phyloP scores from a whole-genome alignment of 2,888 invertebrate species.

The Cinara cedri region DNA sequence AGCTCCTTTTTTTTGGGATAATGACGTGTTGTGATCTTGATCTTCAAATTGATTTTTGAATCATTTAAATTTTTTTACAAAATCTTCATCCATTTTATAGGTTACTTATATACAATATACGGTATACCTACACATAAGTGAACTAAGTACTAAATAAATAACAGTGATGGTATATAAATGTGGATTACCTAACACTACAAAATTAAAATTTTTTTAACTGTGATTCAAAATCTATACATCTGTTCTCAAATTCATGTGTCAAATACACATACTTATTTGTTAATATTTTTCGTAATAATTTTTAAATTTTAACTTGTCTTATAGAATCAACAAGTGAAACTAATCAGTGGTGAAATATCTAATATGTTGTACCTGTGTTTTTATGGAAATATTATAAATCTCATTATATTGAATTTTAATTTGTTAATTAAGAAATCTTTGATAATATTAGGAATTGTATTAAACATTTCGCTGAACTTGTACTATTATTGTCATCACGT shows the following conservation, averaged over 20 bases:
- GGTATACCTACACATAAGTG: too few relatives aligned
- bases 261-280: background rate
- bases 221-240: background rate
- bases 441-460: constrained; percentile 20
- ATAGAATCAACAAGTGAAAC: background rate
- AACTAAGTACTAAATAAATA: too few relatives aligned
- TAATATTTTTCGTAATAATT: constrained; percentile 1
- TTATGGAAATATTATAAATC: background rate
- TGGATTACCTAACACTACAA: too few relatives aligned
- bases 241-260: background rate
- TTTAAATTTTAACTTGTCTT: background rate
- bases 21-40: background rate
- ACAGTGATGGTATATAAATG: too few relatives aligned
- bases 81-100: too few relatives aligned
- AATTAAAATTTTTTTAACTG: too few relatives aligned
- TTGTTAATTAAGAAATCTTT: constrained; percentile 18
- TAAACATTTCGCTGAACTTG: constrained; percentile 45
- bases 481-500: constrained; percentile 40
- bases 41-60: too few relatives aligned
- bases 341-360: background rate
- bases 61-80: too few relatives aligned
- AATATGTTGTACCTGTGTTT: background rate
- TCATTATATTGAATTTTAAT: constrained; percentile 16
- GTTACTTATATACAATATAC: too few relatives aligned
- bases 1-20: too few relatives aligned